Conservation (phyloP, 2,113 vertebrate genomes). For the Falcunculus frontatus region DNA sequence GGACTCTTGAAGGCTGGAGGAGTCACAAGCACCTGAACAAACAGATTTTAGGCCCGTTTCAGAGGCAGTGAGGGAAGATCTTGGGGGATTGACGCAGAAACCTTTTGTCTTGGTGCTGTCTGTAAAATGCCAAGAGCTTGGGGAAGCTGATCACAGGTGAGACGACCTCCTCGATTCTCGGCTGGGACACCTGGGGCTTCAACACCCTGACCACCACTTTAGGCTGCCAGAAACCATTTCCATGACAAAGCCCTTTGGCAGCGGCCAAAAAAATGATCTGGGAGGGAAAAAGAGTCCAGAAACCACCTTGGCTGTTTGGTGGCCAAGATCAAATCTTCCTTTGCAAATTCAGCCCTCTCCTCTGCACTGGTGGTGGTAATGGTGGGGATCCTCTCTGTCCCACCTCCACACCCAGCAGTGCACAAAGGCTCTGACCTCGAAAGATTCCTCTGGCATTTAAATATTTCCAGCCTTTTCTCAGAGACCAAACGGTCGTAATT, state of each 20-base stretch:
- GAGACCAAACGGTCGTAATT: background rate
- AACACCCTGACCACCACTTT: background rate
- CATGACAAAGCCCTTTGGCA: background rate
- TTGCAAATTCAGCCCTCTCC: background rate
- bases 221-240: background rate
- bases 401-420: background rate
- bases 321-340: background rate
- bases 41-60: background rate
- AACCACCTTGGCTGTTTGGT: background rate
- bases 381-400: background rate
- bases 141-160: background rate
- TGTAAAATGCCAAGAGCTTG: background rate
- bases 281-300: background rate
- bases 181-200: background rate
- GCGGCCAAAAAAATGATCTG: background rate
- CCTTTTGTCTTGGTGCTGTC: background rate
- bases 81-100: background rate
- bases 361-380: background rate
- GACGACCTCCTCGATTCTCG: background rate
- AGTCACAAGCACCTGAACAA: background rate
- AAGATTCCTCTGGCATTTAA: background rate
- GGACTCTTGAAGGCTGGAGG: slow-evolving; percentile 61
- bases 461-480: background rate
- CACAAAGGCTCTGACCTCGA: background rate
- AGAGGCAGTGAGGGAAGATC: background rate